Evolutionary conservation across 2,797 vertebrate genomes (phyloP), one percentile per base, ranked within the genome.

Genomic region (Coregonus ussuriensis): DNA sequence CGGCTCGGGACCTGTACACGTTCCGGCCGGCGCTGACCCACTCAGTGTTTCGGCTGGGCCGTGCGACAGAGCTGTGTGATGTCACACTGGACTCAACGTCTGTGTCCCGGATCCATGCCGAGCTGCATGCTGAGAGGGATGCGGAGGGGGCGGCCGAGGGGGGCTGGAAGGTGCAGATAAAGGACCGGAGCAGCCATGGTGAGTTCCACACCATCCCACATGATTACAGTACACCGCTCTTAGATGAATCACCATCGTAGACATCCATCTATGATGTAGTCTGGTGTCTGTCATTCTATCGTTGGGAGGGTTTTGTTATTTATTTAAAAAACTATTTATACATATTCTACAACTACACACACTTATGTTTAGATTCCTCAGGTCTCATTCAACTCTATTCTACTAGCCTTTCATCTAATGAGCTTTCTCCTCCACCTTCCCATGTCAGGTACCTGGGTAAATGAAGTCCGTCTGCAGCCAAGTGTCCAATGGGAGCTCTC

Each of bases 131-230:
- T 0, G 94, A 96, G 77, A 92, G 89, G 79, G 93, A 95, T 84
- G 37, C 21, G 74, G 54, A 67, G 63, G 41, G 86, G 71, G 70
- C 83, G 1, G 89, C 87, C 63, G 93, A 94, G 79, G 96, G 95
- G 47, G 91, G 92, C 7, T 97, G 97, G 96, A 93, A 76, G 78
- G 96, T 98, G 62, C 93, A 91, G 82, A 81, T 98, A 83, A 95
- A 95, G 80, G 96, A 96, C 85, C 88, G 93, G 77, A 96, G 96
- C 92, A 95, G 91, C 76, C 92, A 95, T 33, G 96, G 97, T 97
- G 85, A 89, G 85, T 74, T 71, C 37, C 71, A 67, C 68, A 47
- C 18, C 68, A 71, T 29, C 3, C 11, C 25, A 31, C 21, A 4
- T 33, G 29, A 35, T 62, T 62, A 21, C 4, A 18, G 4, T 16